These are phyloP conservation scores for Sterna hirundo DNA, from an alignment of 2,113 vertebrate genomes.

Conservation along the genomic window DNA sequence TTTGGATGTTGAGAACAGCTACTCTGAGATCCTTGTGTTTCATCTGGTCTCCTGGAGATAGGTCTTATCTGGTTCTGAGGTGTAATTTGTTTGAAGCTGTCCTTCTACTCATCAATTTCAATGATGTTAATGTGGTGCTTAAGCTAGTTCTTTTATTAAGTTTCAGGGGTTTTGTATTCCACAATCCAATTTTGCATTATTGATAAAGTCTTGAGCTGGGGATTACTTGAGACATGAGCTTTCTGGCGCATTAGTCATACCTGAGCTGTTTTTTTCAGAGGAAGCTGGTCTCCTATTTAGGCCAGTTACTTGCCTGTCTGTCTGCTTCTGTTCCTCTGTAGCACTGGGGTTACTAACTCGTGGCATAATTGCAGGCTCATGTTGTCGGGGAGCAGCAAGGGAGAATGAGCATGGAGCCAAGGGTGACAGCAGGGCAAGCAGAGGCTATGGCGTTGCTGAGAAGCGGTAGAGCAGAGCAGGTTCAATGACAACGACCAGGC, in stretches of 20 bases:
- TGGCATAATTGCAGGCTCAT: background rate
- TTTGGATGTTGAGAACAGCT: background rate
- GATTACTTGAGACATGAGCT: slow-evolving; percentile 46
- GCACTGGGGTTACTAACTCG: background rate
- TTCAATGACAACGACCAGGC: background rate
- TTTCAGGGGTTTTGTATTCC: slow-evolving; percentile 42
- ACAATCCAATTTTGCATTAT: slow-evolving; percentile 53
- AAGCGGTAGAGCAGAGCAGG: background rate
- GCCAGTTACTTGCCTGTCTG: background rate
- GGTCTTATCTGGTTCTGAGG: background rate
- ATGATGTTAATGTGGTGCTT: slow-evolving; percentile 24
- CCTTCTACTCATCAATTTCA: slow-evolving; percentile 16
- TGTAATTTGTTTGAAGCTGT: slow-evolving; percentile 28
- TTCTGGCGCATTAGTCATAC: slow-evolving; percentile 13
- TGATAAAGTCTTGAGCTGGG: slow-evolving; percentile 46
- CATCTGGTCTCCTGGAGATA: background rate
- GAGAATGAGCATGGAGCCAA: background rate
- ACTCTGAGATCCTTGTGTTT: background rate
- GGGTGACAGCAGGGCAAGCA: background rate
- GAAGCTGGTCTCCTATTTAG: background rate
- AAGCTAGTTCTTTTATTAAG: slow-evolving; percentile 37
- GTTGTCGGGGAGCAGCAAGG: background rate
- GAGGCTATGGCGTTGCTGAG: background rate
- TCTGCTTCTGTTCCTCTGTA: background rate
- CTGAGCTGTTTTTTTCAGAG: background rate